These are phyloP conservation scores for Bradypodion pumilum DNA, from an alignment of 2,797 vertebrate species.

Conservation along the genomic window DNA sequence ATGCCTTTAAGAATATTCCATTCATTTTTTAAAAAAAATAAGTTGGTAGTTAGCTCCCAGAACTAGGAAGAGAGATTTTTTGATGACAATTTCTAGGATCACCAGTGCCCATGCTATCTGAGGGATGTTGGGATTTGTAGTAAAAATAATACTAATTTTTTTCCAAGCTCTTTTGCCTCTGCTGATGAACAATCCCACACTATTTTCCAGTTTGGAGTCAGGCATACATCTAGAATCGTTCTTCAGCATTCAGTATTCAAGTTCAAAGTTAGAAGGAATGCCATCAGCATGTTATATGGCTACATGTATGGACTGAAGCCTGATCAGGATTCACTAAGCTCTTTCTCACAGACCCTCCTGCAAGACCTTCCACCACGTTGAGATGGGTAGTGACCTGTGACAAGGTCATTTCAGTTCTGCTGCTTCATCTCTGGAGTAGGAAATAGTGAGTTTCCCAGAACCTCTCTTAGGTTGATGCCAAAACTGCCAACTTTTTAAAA, in stretches of 20 bases:
- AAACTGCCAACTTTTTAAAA: not conserved
- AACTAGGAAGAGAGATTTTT: too few relatives aligned
- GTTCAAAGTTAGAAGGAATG: not conserved
- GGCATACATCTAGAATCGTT: not conserved
- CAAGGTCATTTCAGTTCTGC: not conserved
- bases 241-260: not conserved
- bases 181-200: not conserved
- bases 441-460: not conserved
- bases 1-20: too few relatives aligned
- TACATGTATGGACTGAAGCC: not conserved
- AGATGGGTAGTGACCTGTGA: too few relatives aligned
- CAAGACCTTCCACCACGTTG: not conserved
- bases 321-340: not conserved
- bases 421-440: not conserved
- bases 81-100: too few relatives aligned
- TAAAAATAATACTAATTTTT: too few relatives aligned
- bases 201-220: too few relatives aligned
- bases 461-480: not conserved
- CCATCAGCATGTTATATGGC: too few relatives aligned
- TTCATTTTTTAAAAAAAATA: too few relatives aligned
- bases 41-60: too few relatives aligned
- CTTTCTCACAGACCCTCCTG: not conserved
- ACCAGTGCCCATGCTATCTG: too few relatives aligned
- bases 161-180: not conserved
- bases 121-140: too few relatives aligned